These are phyloP conservation scores for Meteorus cinctellus DNA, from an alignment of 2,888 invertebrate genomes.

Conservation along the genomic window DNA sequence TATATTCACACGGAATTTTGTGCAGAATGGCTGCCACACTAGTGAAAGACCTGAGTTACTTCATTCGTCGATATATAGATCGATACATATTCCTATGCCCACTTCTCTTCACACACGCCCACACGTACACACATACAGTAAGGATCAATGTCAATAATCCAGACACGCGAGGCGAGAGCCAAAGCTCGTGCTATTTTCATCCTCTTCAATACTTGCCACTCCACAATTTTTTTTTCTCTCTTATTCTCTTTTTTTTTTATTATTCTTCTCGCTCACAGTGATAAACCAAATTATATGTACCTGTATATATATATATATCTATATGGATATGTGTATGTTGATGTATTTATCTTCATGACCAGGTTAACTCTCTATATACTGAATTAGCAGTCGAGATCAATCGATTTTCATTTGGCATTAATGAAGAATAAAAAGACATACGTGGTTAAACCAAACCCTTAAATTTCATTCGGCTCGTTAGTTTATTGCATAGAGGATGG, in stretches of 20 bases:
- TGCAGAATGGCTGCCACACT: conserved; percentile 3
- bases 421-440: conserved; percentile 20
- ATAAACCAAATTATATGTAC: conserved; percentile 14
- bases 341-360: conserved; percentile 29
- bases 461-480: neutral
- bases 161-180: conserved; percentile 10
- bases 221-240: conserved; percentile 7
- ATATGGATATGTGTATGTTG: too few species aligned
- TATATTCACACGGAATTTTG: neutral
- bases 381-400: neutral
- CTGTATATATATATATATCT: too few species aligned
- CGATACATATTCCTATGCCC: neutral
- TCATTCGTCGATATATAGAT: conserved; percentile 1
- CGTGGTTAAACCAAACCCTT: neutral
- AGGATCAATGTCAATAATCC: conserved; percentile 27
- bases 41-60: neutral
- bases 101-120: neutral
- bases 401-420: conserved; percentile 15
- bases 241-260: neutral
- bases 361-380: neutral
- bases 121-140: neutral
- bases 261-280: neutral
- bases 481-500: neutral
- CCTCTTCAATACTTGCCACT: conserved; percentile 11
- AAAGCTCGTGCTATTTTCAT: conserved; percentile 20